phyloP scores from a whole-genome alignment of 2,888 invertebrate genomes.

The Gymnocheta viridis region DNA sequence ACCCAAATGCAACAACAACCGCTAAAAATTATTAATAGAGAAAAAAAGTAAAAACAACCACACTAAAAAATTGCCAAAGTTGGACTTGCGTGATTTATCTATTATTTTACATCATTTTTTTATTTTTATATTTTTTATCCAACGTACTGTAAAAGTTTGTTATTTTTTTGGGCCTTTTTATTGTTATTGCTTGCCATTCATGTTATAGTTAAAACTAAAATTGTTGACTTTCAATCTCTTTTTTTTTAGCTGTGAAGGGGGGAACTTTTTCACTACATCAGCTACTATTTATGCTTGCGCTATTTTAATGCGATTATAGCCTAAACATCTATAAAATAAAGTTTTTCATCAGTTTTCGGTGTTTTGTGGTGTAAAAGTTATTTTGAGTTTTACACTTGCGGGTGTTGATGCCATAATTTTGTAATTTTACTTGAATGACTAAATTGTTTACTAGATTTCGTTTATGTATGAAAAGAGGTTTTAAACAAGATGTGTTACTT shows the following conservation, averaged over 20 bases:
- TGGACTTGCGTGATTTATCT: conserved; percentile 71
- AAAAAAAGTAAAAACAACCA: conserved; percentile 12
- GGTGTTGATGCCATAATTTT: conserved; percentile 26
- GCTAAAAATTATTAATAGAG: background rate
- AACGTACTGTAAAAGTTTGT: conserved; percentile 39
- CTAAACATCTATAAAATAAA: conserved; percentile 51
- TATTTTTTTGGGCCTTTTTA: conserved; percentile 19
- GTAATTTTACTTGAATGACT: background rate
- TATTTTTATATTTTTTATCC: conserved; percentile 30
- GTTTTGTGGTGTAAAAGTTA: background rate
- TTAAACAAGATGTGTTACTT: background rate
- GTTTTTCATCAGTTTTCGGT: conserved; percentile 57
- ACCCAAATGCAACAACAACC: conserved; percentile 28
- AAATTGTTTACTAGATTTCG: background rate
- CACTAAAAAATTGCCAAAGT: conserved; percentile 66
- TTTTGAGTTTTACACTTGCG: conserved; percentile 3
- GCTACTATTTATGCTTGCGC: conserved; percentile 61
- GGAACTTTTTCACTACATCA: conserved; percentile 51
- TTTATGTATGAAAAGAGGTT: background rate
- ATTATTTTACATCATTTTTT: conserved; percentile 69
- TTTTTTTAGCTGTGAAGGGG: conserved; percentile 20
- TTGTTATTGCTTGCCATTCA: conserved; percentile 6
- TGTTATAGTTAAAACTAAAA: conserved; percentile 34
- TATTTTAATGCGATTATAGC: conserved; percentile 68
- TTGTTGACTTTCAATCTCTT: conserved; percentile 58